These are phyloP conservation scores for Drosophila peninsularis DNA, from an alignment of 2,888 invertebrate genomes.

Conservation along the genomic window DNA sequence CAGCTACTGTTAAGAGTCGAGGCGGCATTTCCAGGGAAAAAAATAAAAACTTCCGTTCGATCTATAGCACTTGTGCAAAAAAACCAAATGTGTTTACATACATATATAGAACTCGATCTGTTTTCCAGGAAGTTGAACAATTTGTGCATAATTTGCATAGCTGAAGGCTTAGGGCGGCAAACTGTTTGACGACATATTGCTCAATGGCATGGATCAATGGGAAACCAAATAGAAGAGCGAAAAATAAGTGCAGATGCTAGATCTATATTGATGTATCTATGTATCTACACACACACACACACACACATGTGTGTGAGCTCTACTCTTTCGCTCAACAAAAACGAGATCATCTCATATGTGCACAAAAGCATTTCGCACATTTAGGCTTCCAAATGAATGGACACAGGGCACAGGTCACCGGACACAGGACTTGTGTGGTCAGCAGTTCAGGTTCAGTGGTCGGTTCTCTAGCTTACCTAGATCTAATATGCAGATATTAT, in stretches of 20 bases:
- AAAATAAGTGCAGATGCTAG: conserved; percentile 39
- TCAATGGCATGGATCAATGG: conserved; percentile 71
- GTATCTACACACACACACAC: neutral
- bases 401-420: conserved; percentile 31
- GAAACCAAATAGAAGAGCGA: conserved; percentile 43
- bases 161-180: conserved; percentile 67
- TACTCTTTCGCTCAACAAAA: conserved; percentile 71
- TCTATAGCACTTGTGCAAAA: conserved; percentile 53
- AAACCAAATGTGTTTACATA: conserved; percentile 41
- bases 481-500: conserved; percentile 56
- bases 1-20: conserved; percentile 62
- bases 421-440: conserved; percentile 53
- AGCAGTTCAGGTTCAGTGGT: conserved; percentile 15
- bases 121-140: conserved; percentile 75
- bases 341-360: conserved; percentile 73
- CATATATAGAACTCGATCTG: conserved; percentile 19
- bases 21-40: conserved; percentile 56
- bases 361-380: conserved; percentile 76
- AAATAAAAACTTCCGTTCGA: conserved; percentile 68
- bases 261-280: neutral
- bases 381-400: conserved; percentile 72
- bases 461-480: conserved; percentile 46
- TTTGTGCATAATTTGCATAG: conserved; percentile 75
- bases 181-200: conserved; percentile 78
- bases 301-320: conserved; percentile 15